phyloP scores from a whole-genome alignment of 2,888 invertebrate genomes.

The Carabus problematicus region DNA sequence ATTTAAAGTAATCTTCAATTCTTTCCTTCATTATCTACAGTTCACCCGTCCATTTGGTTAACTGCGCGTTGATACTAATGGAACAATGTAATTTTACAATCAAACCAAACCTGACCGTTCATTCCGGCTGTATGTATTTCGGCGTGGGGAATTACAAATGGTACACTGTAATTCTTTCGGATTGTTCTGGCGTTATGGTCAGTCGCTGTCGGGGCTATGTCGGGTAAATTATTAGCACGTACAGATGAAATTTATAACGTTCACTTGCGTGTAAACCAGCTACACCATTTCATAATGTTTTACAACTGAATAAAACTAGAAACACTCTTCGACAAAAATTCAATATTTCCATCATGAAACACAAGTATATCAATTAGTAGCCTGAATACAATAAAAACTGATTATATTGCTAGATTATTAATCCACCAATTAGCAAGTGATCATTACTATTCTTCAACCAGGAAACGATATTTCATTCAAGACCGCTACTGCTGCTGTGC shows the following conservation, averaged over 20 bases:
- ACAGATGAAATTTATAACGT: constrained; percentile 38
- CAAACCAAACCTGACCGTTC: constrained; percentile 12
- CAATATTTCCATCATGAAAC: constrained; percentile 28
- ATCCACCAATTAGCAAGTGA: too few species aligned
- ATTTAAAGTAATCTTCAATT: constrained; percentile 34
- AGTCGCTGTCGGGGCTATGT: constrained; percentile 23
- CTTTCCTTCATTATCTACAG: constrained; percentile 28
- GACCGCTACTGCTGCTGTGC: background rate
- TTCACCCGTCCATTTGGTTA: constrained; percentile 23
- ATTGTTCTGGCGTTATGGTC: constrained; percentile 6
- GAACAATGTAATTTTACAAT: constrained; percentile 36
- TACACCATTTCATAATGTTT: constrained; percentile 16
- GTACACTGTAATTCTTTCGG: constrained; percentile 36
- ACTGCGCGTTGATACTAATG: constrained; percentile 31
- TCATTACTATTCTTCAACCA: background rate
- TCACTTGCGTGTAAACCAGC: constrained; percentile 4
- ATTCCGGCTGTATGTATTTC: background rate
- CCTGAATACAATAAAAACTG: too few species aligned
- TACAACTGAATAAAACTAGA: constrained; percentile 26
- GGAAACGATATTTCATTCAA: background rate
- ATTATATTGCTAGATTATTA: too few species aligned
- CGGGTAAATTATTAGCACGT: constrained; percentile 35
- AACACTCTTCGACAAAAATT: constrained; percentile 9
- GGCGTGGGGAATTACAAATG: constrained; percentile 33
- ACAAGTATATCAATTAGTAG: constrained; percentile 4